Evolutionary conservation across 2,888 invertebrate species (phyloP), one percentile per base, ranked within the genome.

Genomic region (Acronicta psi): DNA sequence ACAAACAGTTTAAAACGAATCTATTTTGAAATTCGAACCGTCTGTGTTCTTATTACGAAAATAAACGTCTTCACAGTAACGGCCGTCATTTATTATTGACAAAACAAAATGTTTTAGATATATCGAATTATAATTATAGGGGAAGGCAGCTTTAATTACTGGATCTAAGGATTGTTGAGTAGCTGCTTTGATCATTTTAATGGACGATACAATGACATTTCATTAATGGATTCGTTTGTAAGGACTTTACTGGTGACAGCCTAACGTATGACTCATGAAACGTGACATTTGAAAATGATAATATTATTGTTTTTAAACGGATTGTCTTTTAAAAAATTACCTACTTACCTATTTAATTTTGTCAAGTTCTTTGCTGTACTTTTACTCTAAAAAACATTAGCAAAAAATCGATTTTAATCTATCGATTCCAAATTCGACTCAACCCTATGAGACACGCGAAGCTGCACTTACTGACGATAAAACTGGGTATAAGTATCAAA

Each of bases 391-490:
- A 10, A 29, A 11, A 1, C 9, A 25, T 25, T 11, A 23, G 5
- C 6, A 7, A 23, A 23, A 7, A 23, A 7, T 23, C 23, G 23
- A 23, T 23, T 23, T 23, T 7, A 23, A 23, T 23, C 23, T 23
- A 34, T 34, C 34, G 34, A 34, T 2, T 6, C 2, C 20, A 41
- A 37, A 40, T 13, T n/a, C n/a, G 31, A 5, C 31, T 31, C 66
- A 56, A 31, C 65, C 25, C 67, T 50, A 43, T n/a, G 18, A 51
- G 42, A 80, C 90, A 90, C 89, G 90, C 91, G 81, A 91, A 85
- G 86, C 75, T 89, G 87, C 86, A 91, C 81, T 90, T 90, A 87
- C 77, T 82, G 78, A 83, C 82, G 84, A 87, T 85, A 81, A 71
- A 66, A 77, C 68, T 80, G 81, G 81, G 82, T 83, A 81, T 73